These are phyloP conservation scores for Epicauta chinensis DNA, from an alignment of 1,140 invertebrate species.

Conservation along the genomic window DNA sequence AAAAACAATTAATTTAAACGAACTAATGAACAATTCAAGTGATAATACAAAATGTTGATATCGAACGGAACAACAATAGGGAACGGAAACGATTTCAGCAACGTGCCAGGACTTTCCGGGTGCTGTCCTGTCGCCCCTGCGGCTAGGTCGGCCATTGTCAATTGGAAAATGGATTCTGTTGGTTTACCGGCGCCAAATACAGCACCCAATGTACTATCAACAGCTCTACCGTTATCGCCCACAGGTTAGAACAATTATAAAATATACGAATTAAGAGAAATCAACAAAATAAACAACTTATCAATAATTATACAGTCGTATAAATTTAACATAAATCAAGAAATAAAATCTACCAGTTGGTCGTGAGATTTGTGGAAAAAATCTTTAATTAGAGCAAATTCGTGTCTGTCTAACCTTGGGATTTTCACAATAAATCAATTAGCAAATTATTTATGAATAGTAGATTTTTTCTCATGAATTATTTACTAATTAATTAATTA, in stretches of 20 bases:
- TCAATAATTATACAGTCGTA: too few relatives aligned
- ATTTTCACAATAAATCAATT: too few relatives aligned
- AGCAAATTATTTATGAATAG: too few relatives aligned
- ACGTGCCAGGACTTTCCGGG: conserved; percentile 39
- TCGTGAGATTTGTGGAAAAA: too few relatives aligned
- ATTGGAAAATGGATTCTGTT: conserved; percentile 43
- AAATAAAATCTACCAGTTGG: too few relatives aligned
- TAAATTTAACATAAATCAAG: too few relatives aligned
- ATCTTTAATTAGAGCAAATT: too few relatives aligned
- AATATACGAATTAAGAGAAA: too few relatives aligned
- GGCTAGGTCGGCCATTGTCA: conserved; percentile 34
- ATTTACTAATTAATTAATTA: too few relatives aligned
- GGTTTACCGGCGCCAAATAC: conserved; percentile 37
- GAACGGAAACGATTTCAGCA: conserved; percentile 40
- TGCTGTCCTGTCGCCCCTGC: conserved; percentile 39
- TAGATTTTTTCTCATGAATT: too few relatives aligned
- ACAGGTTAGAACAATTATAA: conserved; percentile 32
- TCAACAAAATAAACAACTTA: too few relatives aligned
- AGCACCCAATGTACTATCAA: conserved; percentile 33
- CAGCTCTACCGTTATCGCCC: conserved; percentile 37
- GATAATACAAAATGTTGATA: conserved; percentile 36
- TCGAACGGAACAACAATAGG: conserved; percentile 37
- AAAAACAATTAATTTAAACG: background rate
- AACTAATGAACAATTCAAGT: conserved; percentile 4
- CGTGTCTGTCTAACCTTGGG: too few relatives aligned